A percentile compares a stretch with the other conserved stretches of the same genome.
Conservation (phyloP, 1,140 invertebrate genomes). For the Heliconius hermathena region DNA sequence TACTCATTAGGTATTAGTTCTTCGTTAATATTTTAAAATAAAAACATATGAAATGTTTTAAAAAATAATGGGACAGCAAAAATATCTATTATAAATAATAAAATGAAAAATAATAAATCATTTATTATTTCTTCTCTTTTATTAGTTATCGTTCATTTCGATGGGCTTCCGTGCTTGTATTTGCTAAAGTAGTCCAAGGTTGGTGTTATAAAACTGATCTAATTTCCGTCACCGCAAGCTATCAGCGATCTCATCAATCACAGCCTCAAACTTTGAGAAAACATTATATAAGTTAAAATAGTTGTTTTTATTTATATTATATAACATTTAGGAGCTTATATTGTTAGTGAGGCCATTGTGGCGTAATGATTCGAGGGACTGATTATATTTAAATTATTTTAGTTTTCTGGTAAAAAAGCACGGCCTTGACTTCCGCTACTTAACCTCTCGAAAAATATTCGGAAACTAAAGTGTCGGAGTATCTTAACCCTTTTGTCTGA, state of each 20-base stretch:
- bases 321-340: too few species aligned
- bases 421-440: background rate
- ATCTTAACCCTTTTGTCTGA: too few species aligned
- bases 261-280: constrained; percentile 8
- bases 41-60: too few species aligned
- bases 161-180: constrained; percentile 1
- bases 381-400: background rate
- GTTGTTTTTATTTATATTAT: background rate
- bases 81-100: background rate
- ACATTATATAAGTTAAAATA: constrained; percentile 7
- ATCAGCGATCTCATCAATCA: constrained; percentile 27
- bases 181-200: constrained; percentile 10
- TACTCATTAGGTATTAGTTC: too few species aligned
- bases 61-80: too few species aligned
- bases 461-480: background rate
- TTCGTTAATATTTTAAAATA: too few species aligned
- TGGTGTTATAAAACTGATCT: constrained; percentile 24
- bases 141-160: background rate
- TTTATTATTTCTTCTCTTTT: background rate
- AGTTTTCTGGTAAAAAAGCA: background rate
- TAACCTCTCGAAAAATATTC: background rate
- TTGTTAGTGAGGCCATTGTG: too few species aligned
- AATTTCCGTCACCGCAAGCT: constrained; percentile 23
- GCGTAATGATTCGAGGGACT: background rate
- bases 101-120: background rate